These are phyloP conservation scores for Phoebastria nigripes DNA, from an alignment of 2,797 vertebrate species.

Conservation along the genomic window DNA sequence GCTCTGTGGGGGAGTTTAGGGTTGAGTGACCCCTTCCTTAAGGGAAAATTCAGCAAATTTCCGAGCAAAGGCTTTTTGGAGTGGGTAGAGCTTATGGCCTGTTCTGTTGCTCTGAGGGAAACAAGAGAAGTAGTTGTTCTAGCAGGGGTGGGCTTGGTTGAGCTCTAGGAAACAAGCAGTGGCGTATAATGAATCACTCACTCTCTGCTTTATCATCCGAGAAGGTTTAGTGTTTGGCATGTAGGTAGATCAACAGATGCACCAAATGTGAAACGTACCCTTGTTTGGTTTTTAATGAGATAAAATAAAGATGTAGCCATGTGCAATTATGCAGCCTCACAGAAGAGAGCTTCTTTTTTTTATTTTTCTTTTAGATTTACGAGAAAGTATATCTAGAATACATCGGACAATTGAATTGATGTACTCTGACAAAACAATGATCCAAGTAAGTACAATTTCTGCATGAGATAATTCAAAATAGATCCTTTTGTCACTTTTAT, in stretches of 20 bases:
- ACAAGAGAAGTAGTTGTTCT: neutral
- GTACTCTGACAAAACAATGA: slow-evolving; percentile 98
- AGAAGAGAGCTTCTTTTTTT: neutral
- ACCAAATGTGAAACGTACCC: neutral
- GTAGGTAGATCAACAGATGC: neutral
- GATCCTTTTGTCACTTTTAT: neutral
- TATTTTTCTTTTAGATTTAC: slow-evolving; percentile 82
- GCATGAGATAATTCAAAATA: neutral
- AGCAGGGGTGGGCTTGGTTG: neutral
- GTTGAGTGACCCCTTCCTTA: neutral
- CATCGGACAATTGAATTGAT: slow-evolving; percentile 96
- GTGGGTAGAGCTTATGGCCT: neutral
- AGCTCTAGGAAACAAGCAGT: neutral
- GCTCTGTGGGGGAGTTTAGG: neutral
- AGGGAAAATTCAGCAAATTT: neutral
- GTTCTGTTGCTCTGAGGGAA: neutral
- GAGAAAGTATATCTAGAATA: slow-evolving; percentile 95
- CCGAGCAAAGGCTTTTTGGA: neutral
- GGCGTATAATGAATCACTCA: neutral
- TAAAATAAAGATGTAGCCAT: neutral
- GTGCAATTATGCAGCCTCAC: neutral
- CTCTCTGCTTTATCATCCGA: neutral
- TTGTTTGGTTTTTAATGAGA: neutral
- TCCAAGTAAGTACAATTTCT: slow-evolving; percentile 83
- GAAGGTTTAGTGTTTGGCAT: neutral